A percentile compares a stretch with the other conserved stretches of the same genome.
Evolutionary conservation across 2,797 vertebrate genomes (phyloP).

Genomic region (Salmo trutta): DNA sequence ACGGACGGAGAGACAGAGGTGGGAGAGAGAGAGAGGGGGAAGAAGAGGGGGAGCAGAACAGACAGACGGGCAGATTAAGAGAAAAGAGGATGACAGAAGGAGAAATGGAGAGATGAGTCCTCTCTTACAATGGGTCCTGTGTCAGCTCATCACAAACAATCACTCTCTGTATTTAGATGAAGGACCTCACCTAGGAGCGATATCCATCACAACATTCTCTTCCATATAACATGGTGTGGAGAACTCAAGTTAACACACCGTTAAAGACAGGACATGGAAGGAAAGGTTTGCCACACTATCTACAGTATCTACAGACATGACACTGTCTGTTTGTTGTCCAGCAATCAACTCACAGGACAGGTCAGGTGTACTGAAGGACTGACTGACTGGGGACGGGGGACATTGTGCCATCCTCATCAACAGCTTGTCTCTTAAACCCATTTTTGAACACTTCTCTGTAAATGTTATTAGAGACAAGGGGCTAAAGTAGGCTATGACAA

Average conservation of each 20-base stretch:
- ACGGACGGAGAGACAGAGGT: conserved; percentile 12
- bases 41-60: background rate
- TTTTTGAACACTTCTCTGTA: conserved; percentile 68
- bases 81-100: background rate
- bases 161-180: conserved; percentile 51
- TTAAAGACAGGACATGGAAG: conserved; percentile 28
- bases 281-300: conserved; percentile 19
- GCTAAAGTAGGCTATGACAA: conserved; percentile 57
- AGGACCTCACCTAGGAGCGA: conserved; percentile 54
- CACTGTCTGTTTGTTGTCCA: too few species aligned
- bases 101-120: too few species aligned
- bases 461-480: conserved; percentile 63
- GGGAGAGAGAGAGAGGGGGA: background rate
- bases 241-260: conserved; percentile 13
- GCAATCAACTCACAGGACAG: too few species aligned
- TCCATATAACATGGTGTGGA: conserved; percentile 12
- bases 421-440: conserved; percentile 49
- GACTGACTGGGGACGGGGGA: conserved; percentile 48
- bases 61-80: conserved; percentile 11
- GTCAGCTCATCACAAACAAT: conserved; percentile 2
- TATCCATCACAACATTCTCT: conserved; percentile 36
- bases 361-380: conserved; percentile 39
- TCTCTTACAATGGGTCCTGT: too few species aligned
- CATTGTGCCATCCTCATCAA: conserved; percentile 35
- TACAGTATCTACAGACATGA: conserved; percentile 28